Percentiles rank a stretch among this genome's conserved stretches.
Evolutionary conservation across 2,888 invertebrate species (phyloP).

Genomic region (Galeruca laticollis): DNA sequence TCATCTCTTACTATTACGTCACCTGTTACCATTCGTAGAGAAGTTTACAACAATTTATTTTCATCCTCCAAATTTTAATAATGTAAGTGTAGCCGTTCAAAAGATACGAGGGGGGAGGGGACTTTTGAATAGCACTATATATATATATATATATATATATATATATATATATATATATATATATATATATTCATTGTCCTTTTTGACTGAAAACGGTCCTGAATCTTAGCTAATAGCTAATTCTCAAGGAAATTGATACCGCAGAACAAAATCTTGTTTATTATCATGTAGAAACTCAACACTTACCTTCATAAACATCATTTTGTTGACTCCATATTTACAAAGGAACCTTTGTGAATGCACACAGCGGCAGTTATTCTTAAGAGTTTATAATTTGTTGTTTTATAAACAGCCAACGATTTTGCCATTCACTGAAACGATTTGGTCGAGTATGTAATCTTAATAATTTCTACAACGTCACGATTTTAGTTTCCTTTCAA

Average conservation of each 20-base stretch:
- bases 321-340: background rate
- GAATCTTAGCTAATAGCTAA: background rate
- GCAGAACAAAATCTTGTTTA: background rate
- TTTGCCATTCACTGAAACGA: constrained; percentile 21
- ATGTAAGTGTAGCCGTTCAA: no score
- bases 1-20: no score
- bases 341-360: background rate
- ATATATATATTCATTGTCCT: background rate
- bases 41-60: no score
- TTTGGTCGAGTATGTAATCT: constrained; percentile 23
- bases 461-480: constrained; percentile 24
- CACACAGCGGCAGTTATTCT: constrained; percentile 11
- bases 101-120: no score
- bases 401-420: constrained; percentile 32
- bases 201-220: background rate
- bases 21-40: no score
- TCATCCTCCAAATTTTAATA: no score
- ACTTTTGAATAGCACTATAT: no score
- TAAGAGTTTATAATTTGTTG: constrained; percentile 31
- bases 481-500: constrained; percentile 9
- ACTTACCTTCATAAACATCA: background rate
- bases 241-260: background rate
- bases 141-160: no score
- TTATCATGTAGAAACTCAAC: constrained; percentile 4
- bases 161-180: no score